Conservation (phyloP, 2,888 invertebrate species). For the Yponomeuta plumbellus region DNA sequence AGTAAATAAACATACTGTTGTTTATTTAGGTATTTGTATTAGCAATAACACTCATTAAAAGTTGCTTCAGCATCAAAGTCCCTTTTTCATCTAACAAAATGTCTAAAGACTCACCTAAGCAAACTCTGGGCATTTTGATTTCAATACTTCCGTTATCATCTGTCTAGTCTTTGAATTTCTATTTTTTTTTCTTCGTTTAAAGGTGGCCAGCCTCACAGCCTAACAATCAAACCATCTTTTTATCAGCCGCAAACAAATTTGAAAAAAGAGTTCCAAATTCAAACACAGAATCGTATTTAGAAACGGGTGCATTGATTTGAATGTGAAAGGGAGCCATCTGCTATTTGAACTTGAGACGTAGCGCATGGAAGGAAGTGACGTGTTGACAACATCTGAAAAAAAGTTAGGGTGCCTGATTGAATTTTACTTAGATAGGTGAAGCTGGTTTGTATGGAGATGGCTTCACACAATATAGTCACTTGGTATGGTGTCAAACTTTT, state of each 20-base stretch:
- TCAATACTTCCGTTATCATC: background rate
- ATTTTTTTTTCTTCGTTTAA: background rate
- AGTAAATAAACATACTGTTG: too few species aligned
- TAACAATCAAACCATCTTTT: background rate
- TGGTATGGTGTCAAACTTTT: too few species aligned
- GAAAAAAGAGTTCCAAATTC: constrained; percentile 12
- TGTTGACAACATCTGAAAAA: constrained; percentile 35
- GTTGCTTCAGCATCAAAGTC: too few species aligned
- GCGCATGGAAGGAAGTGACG: constrained; percentile 53
- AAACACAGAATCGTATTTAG: constrained; percentile 10
- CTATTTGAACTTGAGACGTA: constrained; percentile 27
- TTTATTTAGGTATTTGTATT: too few species aligned
- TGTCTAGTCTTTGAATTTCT: background rate
- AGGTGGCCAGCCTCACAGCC: background rate
- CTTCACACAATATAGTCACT: background rate
- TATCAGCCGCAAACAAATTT: background rate
- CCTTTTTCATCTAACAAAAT: too few species aligned
- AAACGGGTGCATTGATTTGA: constrained; percentile 42
- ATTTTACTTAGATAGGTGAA: constrained; percentile 17
- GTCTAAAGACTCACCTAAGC: background rate
- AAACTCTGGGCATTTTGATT: background rate
- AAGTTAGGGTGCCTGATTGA: constrained; percentile 42
- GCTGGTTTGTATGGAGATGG: constrained; percentile 5
- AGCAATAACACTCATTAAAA: too few species aligned
- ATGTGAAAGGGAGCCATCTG: constrained; percentile 60